A percentile compares a stretch with the other conserved stretches of the same genome.
Evolutionary conservation across 2,888 invertebrate species (phyloP).

Genomic region (Erebia aethiops): DNA sequence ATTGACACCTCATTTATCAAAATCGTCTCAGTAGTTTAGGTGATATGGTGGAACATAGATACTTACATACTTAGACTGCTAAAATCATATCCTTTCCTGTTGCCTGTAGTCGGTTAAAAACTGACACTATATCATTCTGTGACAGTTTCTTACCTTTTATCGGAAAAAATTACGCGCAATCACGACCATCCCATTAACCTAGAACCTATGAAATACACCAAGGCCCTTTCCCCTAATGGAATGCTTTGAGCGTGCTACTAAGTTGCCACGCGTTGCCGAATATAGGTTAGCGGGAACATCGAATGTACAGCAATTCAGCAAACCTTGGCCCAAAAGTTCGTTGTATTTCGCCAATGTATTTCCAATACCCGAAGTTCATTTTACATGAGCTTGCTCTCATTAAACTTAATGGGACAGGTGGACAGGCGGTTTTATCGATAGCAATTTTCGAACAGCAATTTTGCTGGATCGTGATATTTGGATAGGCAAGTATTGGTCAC

Average conservation of each 20-base stretch:
- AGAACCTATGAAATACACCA: neutral
- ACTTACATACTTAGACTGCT: too few species aligned
- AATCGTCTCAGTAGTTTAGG: too few species aligned
- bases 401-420: slow-evolving; percentile 2
- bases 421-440: neutral
- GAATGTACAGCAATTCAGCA: neutral
- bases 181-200: neutral
- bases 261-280: neutral
- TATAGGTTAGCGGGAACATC: slow-evolving; percentile 11
- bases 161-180: neutral
- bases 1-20: too few species aligned
- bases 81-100: too few species aligned
- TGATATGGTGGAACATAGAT: too few species aligned
- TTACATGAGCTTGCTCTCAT: slow-evolving; percentile 2
- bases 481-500: too few species aligned
- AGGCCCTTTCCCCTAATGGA: neutral
- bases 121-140: too few species aligned
- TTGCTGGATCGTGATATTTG: too few species aligned
- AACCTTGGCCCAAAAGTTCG: slow-evolving; percentile 16
- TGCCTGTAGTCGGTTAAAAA: too few species aligned
- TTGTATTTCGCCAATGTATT: neutral
- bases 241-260: neutral
- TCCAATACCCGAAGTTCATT: neutral
- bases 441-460: neutral
- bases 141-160: too few species aligned